A percentile compares a stretch with the other conserved stretches of the same genome.
Evolutionary conservation across 2,888 invertebrate species (phyloP).

Genomic region (Limnephilus lunatus): DNA sequence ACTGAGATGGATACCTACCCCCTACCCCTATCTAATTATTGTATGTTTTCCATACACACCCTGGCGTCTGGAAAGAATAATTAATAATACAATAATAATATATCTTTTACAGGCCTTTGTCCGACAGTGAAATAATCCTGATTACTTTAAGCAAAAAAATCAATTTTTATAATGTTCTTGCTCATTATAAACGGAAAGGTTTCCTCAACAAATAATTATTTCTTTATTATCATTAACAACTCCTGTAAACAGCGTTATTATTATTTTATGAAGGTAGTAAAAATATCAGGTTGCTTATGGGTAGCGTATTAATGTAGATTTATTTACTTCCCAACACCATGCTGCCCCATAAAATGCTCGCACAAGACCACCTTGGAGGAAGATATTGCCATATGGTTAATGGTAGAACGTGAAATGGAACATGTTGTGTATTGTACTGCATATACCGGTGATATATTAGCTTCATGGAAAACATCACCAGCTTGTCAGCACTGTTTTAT

Average conservation of each 20-base stretch:
- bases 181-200: background rate
- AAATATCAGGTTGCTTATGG: background rate
- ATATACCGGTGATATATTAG: background rate
- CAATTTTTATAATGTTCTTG: background rate
- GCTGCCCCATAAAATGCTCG: background rate
- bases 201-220: background rate
- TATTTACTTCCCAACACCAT: background rate
- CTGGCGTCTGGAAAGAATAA: too few relatives aligned
- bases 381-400: background rate
- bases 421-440: background rate
- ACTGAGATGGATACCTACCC: too few relatives aligned
- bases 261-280: background rate
- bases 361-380: background rate
- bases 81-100: background rate
- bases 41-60: too few relatives aligned
- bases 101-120: too few relatives aligned
- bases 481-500: background rate
- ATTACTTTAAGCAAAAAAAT: background rate
- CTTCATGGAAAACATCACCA: background rate
- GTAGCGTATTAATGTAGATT: background rate
- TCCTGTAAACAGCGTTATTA: background rate
- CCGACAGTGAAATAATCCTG: background rate
- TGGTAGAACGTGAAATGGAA: background rate
- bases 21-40: too few relatives aligned
- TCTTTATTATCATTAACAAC: background rate